Conservation (phyloP, 1,140 invertebrate species). For the Heterodera carotae region DNA sequence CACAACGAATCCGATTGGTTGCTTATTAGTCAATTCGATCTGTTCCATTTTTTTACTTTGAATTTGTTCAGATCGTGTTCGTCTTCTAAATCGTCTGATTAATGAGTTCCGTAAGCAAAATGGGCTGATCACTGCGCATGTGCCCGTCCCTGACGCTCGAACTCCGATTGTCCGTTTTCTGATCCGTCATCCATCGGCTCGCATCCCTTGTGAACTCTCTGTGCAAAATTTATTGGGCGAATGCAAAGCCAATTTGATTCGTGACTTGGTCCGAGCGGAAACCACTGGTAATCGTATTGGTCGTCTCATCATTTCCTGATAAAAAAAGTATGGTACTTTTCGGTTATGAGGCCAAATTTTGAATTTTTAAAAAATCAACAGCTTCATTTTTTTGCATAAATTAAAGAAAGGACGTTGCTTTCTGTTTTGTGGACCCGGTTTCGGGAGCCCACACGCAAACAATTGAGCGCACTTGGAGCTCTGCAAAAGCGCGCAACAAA, state of each 20-base stretch:
- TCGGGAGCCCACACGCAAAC: too few relatives aligned
- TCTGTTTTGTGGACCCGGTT: too few relatives aligned
- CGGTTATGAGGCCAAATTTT: too few relatives aligned
- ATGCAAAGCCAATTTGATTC: constrained; percentile 42
- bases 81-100: constrained; percentile 38
- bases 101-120: constrained; percentile 40
- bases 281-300: constrained; percentile 20
- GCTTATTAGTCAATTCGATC: constrained; percentile 17
- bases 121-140: constrained; percentile 15
- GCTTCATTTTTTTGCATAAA: too few relatives aligned
- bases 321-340: too few relatives aligned
- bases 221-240: constrained; percentile 42
- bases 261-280: constrained; percentile 31
- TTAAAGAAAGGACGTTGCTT: too few relatives aligned
- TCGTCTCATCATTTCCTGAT: background rate
- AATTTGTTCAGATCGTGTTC: constrained; percentile 31
- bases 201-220: constrained; percentile 38
- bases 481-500: too few relatives aligned
- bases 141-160: constrained; percentile 44
- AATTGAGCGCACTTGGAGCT: too few relatives aligned
- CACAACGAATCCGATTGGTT: too few relatives aligned
- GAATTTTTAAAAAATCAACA: too few relatives aligned
- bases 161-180: constrained; percentile 38
- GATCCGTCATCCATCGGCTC: background rate
- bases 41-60: background rate